Evolutionary conservation across 2,888 invertebrate genomes (phyloP), one percentile per base, ranked within the genome.

Genomic region (Halictus ligatus): DNA sequence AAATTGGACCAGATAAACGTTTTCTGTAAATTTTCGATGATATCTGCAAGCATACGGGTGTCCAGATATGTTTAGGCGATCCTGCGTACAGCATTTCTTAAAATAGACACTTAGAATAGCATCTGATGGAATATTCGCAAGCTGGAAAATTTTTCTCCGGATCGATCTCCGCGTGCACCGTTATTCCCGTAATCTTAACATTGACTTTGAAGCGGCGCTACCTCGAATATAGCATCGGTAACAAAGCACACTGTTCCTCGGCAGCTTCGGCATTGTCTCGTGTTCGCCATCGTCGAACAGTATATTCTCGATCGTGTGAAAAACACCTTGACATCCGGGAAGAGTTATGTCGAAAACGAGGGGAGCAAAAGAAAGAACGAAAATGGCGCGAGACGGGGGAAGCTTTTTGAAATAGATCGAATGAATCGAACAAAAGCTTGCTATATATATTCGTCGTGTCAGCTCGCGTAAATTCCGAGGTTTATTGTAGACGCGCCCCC

Each of bases 401-500:
- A 73, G 64, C 35, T 35, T 75, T 75, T 82, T 29, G 74, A 75
- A 77, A 75, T 75, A 58, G 83, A 60, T 69, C 40, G 75, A 83
- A 74, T 7, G 25, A 78, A 75, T 78, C 60, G 82, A 75, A 60
- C 72, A 21, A 29, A 18, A n/a, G 67, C 2, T 54, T 73, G 75
- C 58, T 58, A 12, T 50, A 50, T 82, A 64, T 79, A 58, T 76
- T 40, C 43, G 60, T 69, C 73, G 74, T 48, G n/a, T n/a, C 43
- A 15, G 18, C 10, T 40, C 74, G 29, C 85, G 77, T 85, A 84
- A 85, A 85, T 85, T 64, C 74, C 75, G 60, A 48, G 40, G 69
- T 85, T 92, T 88, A 91, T 85, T 12, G 25, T n/a, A 12, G 12
- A 25, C n/a, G 6, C 21, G 29, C 50, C 76, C 67, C 58, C 85